Conservation (phyloP, 2,113 vertebrate species). For the Theristicus caerulescens region DNA sequence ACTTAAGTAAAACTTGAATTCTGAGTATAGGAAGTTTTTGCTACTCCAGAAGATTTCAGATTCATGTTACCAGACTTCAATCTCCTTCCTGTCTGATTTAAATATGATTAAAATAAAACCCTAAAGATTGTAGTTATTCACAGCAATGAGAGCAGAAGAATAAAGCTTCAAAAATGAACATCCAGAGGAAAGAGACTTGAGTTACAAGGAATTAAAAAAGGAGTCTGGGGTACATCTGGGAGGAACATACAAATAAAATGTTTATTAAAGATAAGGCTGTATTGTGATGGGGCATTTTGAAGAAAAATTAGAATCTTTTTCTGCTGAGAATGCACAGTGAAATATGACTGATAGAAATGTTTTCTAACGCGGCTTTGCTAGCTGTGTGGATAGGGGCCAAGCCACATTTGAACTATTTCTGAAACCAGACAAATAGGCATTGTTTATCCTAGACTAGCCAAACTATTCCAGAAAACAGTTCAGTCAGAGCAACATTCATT, state of each 20-base stretch:
- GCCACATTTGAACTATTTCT: constrained; percentile 27
- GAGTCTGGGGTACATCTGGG: background rate
- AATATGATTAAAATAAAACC: background rate
- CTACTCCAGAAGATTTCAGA: background rate
- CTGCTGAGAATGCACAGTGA: background rate
- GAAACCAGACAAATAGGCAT: constrained; percentile 32
- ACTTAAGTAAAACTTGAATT: background rate
- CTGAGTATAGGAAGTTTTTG: background rate
- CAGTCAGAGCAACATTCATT: background rate
- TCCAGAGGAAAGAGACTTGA: background rate
- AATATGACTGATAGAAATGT: background rate
- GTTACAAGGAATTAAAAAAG: background rate
- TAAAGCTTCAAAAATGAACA: background rate
- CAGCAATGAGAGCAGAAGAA: background rate
- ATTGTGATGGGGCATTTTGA: background rate
- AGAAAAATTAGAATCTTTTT: background rate
- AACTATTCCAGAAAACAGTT: constrained; percentile 13
- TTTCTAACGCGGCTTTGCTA: background rate
- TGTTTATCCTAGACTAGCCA: constrained; percentile 48
- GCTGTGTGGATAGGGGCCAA: constrained; percentile 13
- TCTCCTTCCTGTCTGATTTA: background rate
- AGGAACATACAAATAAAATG: background rate
- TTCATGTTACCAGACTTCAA: background rate
- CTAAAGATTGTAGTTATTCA: background rate
- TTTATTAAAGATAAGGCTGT: background rate